Percentiles rank a stretch among this genome's conserved stretches.
Evolutionary conservation across 2,113 vertebrate genomes (phyloP).

Genomic region (Macrotus californicus): DNA sequence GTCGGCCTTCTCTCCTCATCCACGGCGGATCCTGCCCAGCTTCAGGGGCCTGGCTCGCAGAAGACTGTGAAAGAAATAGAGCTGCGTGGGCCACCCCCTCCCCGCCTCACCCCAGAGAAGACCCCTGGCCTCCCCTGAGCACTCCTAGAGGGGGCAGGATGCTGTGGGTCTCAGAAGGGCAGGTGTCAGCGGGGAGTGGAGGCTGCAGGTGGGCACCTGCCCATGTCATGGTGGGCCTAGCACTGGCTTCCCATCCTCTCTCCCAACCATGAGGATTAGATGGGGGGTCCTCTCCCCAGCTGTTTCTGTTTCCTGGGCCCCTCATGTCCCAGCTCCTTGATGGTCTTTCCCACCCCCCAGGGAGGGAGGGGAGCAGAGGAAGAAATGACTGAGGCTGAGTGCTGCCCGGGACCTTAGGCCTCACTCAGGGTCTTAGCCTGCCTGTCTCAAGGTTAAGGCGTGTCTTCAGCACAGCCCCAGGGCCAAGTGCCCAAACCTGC

Average conservation of each 20-base stretch:
- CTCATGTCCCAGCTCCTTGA: not conserved
- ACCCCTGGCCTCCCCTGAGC: accelerated
- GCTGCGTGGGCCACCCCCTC: no score
- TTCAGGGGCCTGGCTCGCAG: not conserved
- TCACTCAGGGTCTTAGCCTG: not conserved
- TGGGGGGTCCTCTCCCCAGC: not conserved
- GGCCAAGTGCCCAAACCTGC: not conserved
- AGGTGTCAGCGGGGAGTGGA: not conserved
- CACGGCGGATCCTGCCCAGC: accelerated
- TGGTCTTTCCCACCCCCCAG: not conserved
- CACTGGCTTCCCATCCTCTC: not conserved
- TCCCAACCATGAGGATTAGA: not conserved
- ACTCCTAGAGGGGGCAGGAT: not conserved
- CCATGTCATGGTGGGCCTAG: not conserved
- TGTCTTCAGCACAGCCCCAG: not conserved
- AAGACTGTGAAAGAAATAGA: not conserved
- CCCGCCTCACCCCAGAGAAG: not conserved
- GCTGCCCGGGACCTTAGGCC: no score
- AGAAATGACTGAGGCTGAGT: not conserved
- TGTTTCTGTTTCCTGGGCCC: not conserved
- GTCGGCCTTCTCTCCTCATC: not conserved
- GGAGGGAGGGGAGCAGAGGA: not conserved
- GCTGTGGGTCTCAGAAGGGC: not conserved
- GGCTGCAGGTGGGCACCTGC: not conserved
- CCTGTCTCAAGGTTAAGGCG: not conserved